A percentile compares a stretch with the other conserved stretches of the same genome.
Conservation (phyloP, 2,113 vertebrate genomes). For the Apteryx owenii region DNA sequence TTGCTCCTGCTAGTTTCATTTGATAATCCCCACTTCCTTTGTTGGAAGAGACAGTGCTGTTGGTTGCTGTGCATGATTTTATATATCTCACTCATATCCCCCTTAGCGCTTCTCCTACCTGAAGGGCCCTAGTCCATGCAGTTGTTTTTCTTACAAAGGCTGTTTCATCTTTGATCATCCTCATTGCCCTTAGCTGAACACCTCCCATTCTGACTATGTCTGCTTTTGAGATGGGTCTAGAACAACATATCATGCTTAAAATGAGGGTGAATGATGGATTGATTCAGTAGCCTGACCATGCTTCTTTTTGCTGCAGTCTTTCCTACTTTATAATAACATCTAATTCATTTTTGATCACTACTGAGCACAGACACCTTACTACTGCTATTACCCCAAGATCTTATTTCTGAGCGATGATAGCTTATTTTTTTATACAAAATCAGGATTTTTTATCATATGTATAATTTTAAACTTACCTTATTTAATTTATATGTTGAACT, state of each 20-base stretch:
- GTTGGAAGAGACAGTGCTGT: neutral
- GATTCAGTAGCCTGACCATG: accelerated
- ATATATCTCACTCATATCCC: neutral
- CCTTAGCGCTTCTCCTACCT: neutral
- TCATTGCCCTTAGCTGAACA: neutral
- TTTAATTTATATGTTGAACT: neutral
- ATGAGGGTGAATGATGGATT: neutral
- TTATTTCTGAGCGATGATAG: neutral
- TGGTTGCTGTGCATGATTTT: neutral
- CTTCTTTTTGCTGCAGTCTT: neutral
- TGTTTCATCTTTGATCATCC: neutral
- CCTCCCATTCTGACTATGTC: neutral
- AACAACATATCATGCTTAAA: neutral
- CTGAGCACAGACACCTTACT: neutral
- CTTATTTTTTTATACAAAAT: neutral
- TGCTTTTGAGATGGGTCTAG: neutral
- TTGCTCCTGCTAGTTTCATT: neutral
- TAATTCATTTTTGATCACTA: neutral
- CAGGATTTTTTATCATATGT: neutral
- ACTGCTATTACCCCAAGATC: neutral
- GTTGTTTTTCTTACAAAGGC: neutral
- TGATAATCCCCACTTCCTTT: neutral
- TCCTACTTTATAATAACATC: neutral
- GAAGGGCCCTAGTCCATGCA: neutral
- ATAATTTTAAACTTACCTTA: neutral